A percentile compares a stretch with the other conserved stretches of the same genome.
These are phyloP conservation scores for Cromileptes altivelis DNA, from an alignment of 2,113 vertebrate species.

Conservation along the genomic window DNA sequence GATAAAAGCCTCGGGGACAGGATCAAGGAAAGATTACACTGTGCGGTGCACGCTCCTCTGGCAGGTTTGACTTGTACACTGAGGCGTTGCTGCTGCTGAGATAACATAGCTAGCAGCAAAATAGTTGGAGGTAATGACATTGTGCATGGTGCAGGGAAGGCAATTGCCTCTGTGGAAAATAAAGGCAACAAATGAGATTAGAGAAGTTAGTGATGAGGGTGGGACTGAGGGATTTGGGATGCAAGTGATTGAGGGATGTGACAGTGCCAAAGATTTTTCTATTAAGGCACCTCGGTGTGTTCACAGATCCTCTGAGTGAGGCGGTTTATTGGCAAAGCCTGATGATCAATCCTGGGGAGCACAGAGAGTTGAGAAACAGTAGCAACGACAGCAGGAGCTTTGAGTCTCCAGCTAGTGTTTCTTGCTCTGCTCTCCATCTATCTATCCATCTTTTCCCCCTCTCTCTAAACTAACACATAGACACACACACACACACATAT, in stretches of 20 bases:
- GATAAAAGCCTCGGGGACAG: constrained; percentile 54
- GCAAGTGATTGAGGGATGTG: constrained; percentile 64
- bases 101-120: constrained; percentile 58
- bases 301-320: constrained; percentile 43
- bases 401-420: constrained; percentile 13
- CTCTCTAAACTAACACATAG: neutral
- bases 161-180: constrained; percentile 65
- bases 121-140: constrained; percentile 59
- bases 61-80: constrained; percentile 68
- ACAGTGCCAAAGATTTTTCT: constrained; percentile 67
- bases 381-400: constrained; percentile 28
- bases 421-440: neutral
- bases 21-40: constrained; percentile 60
- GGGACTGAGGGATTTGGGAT: constrained; percentile 70
- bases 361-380: constrained; percentile 39
- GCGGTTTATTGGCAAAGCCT: constrained; percentile 49
- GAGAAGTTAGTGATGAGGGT: constrained; percentile 71
- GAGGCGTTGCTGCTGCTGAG: constrained; percentile 34
- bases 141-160: constrained; percentile 44
- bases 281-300: constrained; percentile 49
- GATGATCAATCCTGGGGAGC: constrained; percentile 46
- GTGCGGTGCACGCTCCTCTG: constrained; percentile 31
- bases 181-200: constrained; percentile 76
- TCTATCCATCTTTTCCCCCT: neutral
- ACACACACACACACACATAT: constrained; percentile 1